Percentiles rank a stretch among this genome's conserved stretches.
Evolutionary conservation across 53 echinoderm and acorn worm species (phyloP).

Genomic region (Crossaster papposus): DNA sequence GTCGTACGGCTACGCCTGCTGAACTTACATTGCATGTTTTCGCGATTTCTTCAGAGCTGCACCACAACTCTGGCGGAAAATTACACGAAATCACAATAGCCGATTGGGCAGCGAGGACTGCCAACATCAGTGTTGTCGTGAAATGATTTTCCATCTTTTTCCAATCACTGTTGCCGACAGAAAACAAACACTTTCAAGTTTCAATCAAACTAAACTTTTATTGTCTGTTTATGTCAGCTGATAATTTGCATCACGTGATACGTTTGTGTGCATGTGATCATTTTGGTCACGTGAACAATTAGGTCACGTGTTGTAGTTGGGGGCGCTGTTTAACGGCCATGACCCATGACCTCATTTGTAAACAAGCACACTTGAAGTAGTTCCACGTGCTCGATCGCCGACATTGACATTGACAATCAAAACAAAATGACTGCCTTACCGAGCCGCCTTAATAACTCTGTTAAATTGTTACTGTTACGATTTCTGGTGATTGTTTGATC

Average conservation of each 20-base stretch:
- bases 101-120: neutral
- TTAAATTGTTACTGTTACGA: too few species aligned
- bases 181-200: neutral
- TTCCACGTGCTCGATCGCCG: too few species aligned
- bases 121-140: neutral
- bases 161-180: neutral
- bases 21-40: conserved; percentile 28
- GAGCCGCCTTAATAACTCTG: too few species aligned
- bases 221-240: neutral
- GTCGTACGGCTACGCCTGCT: neutral
- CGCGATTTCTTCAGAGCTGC: conserved; percentile 34
- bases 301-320: neutral
- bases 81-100: conserved; percentile 10
- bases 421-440: too few species aligned
- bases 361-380: neutral
- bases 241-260: neutral
- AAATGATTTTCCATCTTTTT: neutral
- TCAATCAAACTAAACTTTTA: neutral
- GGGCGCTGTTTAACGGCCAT: neutral
- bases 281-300: neutral
- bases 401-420: too few species aligned
- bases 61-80: conserved; percentile 52
- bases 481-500: too few species aligned
- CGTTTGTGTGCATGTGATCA: neutral
- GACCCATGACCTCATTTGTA: neutral